Percentiles rank a stretch among this genome's conserved stretches.
Conservation (phyloP, 1,140 invertebrate genomes). For the Magallana angulata region DNA sequence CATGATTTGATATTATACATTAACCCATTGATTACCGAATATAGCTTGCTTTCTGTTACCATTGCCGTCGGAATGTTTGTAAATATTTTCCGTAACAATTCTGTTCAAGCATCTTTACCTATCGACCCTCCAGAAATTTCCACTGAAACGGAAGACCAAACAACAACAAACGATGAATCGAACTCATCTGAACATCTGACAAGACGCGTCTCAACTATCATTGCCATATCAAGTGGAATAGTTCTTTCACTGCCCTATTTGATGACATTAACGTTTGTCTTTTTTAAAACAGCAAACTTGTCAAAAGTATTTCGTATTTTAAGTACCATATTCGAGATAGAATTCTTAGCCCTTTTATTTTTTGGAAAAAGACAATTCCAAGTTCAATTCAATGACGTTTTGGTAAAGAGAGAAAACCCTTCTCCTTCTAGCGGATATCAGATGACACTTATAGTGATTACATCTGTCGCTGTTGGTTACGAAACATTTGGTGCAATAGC, state of each 20-base stretch:
- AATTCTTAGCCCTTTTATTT: neutral
- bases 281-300: neutral
- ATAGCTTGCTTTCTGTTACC: neutral
- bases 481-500: slow-evolving; percentile 11
- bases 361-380: neutral
- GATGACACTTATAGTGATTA: neutral
- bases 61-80: neutral
- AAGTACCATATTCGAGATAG: neutral
- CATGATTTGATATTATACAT: neutral
- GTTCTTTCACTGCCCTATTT: neutral
- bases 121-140: neutral
- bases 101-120: neutral
- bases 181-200: neutral
- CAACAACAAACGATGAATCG: neutral
- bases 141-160: neutral
- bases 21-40: neutral
- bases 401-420: neutral
- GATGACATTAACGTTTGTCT: neutral
- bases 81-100: neutral
- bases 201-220: neutral
- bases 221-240: neutral
- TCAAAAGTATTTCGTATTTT: neutral
- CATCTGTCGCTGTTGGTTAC: neutral
- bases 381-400: neutral
- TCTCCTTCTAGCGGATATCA: neutral